Evolutionary conservation across 2,888 invertebrate species (phyloP), one percentile per base, ranked within the genome.

Genomic region (Heliothis peltigera): DNA sequence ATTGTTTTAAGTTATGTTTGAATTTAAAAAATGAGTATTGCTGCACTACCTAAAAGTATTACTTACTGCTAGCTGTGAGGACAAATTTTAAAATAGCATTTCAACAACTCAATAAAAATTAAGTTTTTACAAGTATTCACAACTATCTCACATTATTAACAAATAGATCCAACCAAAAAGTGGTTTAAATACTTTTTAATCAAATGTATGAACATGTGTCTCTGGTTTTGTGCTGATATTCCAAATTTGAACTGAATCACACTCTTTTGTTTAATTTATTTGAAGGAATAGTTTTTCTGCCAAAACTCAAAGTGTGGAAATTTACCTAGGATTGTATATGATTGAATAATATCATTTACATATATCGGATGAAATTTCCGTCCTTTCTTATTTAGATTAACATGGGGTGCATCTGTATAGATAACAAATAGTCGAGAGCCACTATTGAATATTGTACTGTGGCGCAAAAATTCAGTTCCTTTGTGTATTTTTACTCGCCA

Each of bases 181-280:
- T 17, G 21, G 10, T 19, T 49, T 1, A n/a, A 7, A 28, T 12
- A 15, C 21, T 17, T 48, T 17, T 17, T 48, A 47, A 6, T 18
- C 17, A 15, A 47, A 12, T 12, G 2, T 7, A 8, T 8, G 18
- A 21, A 8, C 19, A 1, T 1, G 39, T 0, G n/a, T 56, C 61
- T 67, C 15, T 68, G 46, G 39, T 28, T 48, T 7, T 25, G 35
- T 28, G 2, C 43, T 25, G 10, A 18, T 7, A 46, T 64, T 73
- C 73, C 43, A 52, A 60, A 64, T 72, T 73, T 46, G 48, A 72
- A 73, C 22, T 4, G 46, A 42, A 43, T 12, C 8, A 58, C 57
- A 7, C 69, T 69, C 18, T 48, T 63, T 59, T 72, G 58, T 63
- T 72, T 72, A 68, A 19, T 49, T 56, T 46, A 8, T 7, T 5